phyloP scores from a whole-genome alignment of 92 coral and sea anemone species.

The Montipora capitata region DNA sequence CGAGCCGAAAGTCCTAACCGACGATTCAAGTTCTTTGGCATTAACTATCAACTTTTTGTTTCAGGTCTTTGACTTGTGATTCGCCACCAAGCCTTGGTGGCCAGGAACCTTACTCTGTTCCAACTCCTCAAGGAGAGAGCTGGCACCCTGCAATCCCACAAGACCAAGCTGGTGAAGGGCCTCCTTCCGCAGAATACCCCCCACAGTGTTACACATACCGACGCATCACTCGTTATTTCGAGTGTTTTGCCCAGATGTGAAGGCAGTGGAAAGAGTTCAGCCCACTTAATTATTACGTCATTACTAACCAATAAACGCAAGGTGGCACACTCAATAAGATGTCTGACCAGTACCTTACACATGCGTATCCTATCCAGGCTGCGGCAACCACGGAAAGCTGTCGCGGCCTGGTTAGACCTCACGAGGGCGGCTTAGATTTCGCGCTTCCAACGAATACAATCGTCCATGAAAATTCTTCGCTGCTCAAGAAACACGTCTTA shows the following conservation, averaged over 20 bases:
- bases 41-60: background rate
- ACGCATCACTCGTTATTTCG: constrained; percentile 4
- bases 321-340: too few relatives aligned
- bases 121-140: constrained; percentile 35
- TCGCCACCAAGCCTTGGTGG: constrained; percentile 51
- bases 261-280: background rate
- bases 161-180: constrained; percentile 47
- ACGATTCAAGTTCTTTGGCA: too few relatives aligned
- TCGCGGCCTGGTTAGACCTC: too few relatives aligned
- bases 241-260: background rate
- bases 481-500: too few relatives aligned
- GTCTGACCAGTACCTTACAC: too few relatives aligned
- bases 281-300: background rate
- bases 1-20: too few relatives aligned
- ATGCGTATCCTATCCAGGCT: too few relatives aligned
- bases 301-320: too few relatives aligned
- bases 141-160: constrained; percentile 75
- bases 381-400: too few relatives aligned
- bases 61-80: constrained; percentile 25
- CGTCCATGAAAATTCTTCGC: too few relatives aligned
- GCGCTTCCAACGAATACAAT: too few relatives aligned
- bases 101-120: constrained; percentile 51
- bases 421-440: too few relatives aligned
- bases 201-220: constrained; percentile 40
- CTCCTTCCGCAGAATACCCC: constrained; percentile 34